phyloP scores from a whole-genome alignment of 30 jellyfish, hydroid and myxozoan genomes.

The Aurelia aurita complex sp. Pacific region DNA sequence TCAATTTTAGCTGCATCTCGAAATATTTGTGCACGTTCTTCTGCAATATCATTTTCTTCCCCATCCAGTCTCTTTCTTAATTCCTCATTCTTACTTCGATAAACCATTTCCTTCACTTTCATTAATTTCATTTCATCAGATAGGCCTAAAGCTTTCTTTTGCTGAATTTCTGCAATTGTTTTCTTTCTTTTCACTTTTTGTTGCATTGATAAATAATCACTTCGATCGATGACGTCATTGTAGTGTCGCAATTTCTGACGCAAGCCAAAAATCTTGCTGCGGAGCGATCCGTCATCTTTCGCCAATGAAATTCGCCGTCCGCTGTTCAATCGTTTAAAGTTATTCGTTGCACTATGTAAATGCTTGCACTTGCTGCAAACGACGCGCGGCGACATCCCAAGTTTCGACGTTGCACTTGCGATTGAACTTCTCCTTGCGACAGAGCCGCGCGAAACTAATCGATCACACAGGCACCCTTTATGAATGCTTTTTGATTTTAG shows the following conservation, averaged over 20 bases:
- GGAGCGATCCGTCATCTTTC: constrained; percentile 54
- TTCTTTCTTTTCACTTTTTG: constrained; percentile 31
- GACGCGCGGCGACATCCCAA: constrained; percentile 17
- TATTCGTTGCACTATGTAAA: background rate
- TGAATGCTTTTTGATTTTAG: background rate
- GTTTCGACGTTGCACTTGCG: constrained; percentile 1
- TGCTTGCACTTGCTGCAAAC: constrained; percentile 44
- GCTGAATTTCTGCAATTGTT: constrained; percentile 27
- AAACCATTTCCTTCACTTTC: constrained; percentile 45
- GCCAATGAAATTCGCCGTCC: constrained; percentile 41
- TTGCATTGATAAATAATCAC: constrained; percentile 33
- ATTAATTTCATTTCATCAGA: constrained; percentile 47
- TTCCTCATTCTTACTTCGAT: constrained; percentile 32
- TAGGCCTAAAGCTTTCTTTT: constrained; percentile 29
- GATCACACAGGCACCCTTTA: constrained; percentile 11
- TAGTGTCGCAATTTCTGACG: constrained; percentile 45
- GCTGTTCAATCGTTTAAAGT: background rate
- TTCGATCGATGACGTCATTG: constrained; percentile 16
- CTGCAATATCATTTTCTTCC: background rate
- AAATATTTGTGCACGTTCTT: too few relatives aligned
- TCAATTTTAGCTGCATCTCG: background rate
- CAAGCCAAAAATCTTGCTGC: constrained; percentile 59
- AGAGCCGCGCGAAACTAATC: constrained; percentile 5
- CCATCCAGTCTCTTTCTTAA: constrained; percentile 25
- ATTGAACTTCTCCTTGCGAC: constrained; percentile 10